Base-by-base conservation (phyloP, 2,113 vertebrate species). In the Choloepus hoffmanni region DNA sequence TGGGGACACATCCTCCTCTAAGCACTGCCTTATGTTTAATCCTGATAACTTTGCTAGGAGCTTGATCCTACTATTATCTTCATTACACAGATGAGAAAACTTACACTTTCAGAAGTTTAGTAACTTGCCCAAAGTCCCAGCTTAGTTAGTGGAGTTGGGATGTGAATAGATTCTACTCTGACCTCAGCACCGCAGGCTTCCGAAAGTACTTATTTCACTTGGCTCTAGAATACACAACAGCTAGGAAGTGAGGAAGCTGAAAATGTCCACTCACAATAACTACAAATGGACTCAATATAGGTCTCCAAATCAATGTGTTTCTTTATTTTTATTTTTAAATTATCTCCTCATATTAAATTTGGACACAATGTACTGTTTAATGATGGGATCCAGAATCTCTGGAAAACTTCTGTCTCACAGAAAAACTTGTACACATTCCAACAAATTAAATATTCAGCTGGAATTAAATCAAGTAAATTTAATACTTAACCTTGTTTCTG, bases 151-250 rank as follows among this genome's bases (percentile, higher is more conserved):
- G 0, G 9, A 67, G 14, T 15, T 78, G 18, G 58, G 4, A 60
- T 74, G n/a, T 43, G 19, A 63, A 14, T 26, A 50, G 15, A 21
- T 33, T 70, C 4, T 9, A 1, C 58, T 3, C 33, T 63, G 18
- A 45, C 3, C 18, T 77, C 30, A 19, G 48, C 0, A 30, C 16
- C 1, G 1, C 11, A 11, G 0, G 13, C 24, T 19, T 78, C 48
- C 43, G 0, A 4, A 19, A 6, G 5, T 0, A 0, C 12, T 36
- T 36, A 1, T 18, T 19, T 30, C 9, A 50, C 50, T 21, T 84
- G 0, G 3, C 23, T 33, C 1, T 9, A 50, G 24, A 23, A 11
- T 5, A 10, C 24, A 60, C 33, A 24, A 1, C 30, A n/a, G 2
- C 14, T 6, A 45, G 23, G 18, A 30, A 62, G 21, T 36, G 24